Percentiles rank a stretch among this genome's conserved stretches.
Conservation (phyloP, 2,888 invertebrate species). For the Latrodectus hesperus region DNA sequence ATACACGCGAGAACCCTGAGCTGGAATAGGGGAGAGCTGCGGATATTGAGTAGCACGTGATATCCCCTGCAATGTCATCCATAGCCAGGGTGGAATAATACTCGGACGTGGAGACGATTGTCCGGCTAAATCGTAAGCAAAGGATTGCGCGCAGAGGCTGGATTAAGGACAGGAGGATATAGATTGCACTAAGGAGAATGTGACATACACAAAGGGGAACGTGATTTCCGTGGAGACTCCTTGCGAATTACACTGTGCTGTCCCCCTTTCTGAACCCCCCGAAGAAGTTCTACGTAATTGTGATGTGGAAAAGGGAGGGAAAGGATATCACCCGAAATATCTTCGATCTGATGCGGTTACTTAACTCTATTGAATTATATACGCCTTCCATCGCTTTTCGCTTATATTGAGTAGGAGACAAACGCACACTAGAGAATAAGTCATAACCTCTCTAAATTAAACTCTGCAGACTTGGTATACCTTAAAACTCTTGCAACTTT, state of each 20-base stretch:
- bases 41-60: not conserved
- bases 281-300: not conserved
- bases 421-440: too few species aligned
- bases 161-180: not conserved
- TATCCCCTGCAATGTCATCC: not conserved
- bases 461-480: too few species aligned
- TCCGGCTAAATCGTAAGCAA: slow-evolving; percentile 3
- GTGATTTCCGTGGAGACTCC: slow-evolving; percentile 2
- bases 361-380: not conserved
- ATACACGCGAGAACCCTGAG: not conserved
- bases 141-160: not conserved
- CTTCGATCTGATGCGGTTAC: not conserved
- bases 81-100: not conserved
- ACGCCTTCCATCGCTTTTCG: not conserved
- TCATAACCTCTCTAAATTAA: too few species aligned
- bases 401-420: too few species aligned
- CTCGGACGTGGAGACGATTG: slow-evolving; percentile 5
- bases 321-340: not conserved
- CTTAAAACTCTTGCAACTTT: too few species aligned
- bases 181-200: not conserved
- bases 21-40: not conserved
- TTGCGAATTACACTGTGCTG: not conserved
- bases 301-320: not conserved
- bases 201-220: not conserved
- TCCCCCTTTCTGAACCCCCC: not conserved